A percentile compares a stretch with the other conserved stretches of the same genome.
Evolutionary conservation across 1,140 invertebrate species (phyloP).

Genomic region (Cydia amplana): DNA sequence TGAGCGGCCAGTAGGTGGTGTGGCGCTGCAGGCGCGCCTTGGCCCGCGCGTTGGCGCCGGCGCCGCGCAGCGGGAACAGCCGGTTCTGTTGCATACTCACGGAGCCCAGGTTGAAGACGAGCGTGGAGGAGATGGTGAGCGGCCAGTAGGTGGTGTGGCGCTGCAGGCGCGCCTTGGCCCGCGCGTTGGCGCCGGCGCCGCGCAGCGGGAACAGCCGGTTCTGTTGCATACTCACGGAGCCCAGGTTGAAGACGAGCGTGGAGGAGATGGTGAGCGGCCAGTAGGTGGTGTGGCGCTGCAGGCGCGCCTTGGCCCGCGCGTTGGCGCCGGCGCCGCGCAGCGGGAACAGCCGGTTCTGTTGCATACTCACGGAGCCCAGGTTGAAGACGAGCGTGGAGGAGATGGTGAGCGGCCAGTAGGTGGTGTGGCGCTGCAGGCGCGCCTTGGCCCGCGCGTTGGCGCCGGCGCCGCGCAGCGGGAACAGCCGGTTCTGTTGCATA

Average conservation of each 20-base stretch:
- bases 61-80: too few relatives aligned
- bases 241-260: constrained; percentile 94
- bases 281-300: constrained; percentile 91
- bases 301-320: constrained; percentile 83
- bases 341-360: too few relatives aligned
- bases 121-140: constrained; percentile 92
- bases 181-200: constrained; percentile 74
- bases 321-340: constrained; percentile 66
- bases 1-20: constrained; percentile 96
- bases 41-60: constrained; percentile 81
- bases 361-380: constrained; percentile 87
- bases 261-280: constrained; percentile 96
- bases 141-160: constrained; percentile 95
- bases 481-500: too few relatives aligned
- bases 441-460: constrained; percentile 83
- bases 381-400: constrained; percentile 95
- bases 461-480: constrained; percentile 39
- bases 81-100: too few relatives aligned
- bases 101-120: constrained; percentile 92
- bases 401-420: constrained; percentile 96
- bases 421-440: constrained; percentile 87
- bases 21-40: constrained; percentile 86
- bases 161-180: constrained; percentile 85
- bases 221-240: constrained; percentile 86
- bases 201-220: too few relatives aligned